Evolutionary conservation across 2,113 vertebrate species (phyloP).

Genomic region (Jacana jacana): DNA sequence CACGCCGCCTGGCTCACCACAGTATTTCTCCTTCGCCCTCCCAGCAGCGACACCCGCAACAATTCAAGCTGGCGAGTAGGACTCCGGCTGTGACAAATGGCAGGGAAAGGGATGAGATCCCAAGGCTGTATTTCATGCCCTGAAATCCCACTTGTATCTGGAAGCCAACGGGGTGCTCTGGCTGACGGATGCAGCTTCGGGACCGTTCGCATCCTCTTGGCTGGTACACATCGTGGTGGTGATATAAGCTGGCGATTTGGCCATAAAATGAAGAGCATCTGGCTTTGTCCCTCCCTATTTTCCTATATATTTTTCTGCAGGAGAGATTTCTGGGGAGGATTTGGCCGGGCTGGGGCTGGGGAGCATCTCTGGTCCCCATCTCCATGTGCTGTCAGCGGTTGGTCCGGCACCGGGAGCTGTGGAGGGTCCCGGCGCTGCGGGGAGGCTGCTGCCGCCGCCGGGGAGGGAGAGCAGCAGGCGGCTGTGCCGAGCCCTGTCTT

Average conservation of each 20-base stretch:
- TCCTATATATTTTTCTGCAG: neutral
- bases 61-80: neutral
- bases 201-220: conserved; percentile 14
- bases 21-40: conserved; percentile 45
- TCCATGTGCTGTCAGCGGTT: rapidly evolving
- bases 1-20: neutral
- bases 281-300: neutral
- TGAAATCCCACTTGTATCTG: conserved; percentile 18
- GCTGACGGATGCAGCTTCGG: conserved; percentile 28
- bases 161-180: neutral
- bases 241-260: conserved; percentile 59
- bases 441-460: neutral
- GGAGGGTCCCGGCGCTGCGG: neutral
- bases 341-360: neutral
- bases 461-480: neutral
- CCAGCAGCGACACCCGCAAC: conserved; percentile 17
- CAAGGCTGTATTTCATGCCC: conserved; percentile 35
- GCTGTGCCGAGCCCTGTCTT: neutral
- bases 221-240: conserved; percentile 43
- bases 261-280: conserved; percentile 42
- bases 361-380: neutral
- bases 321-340: neutral
- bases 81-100: conserved; percentile 41
- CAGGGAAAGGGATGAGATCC: neutral
- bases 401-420: neutral